Evolutionary conservation across 1,140 invertebrate species (phyloP).

Genomic region (Ceratosolen solmsi): DNA sequence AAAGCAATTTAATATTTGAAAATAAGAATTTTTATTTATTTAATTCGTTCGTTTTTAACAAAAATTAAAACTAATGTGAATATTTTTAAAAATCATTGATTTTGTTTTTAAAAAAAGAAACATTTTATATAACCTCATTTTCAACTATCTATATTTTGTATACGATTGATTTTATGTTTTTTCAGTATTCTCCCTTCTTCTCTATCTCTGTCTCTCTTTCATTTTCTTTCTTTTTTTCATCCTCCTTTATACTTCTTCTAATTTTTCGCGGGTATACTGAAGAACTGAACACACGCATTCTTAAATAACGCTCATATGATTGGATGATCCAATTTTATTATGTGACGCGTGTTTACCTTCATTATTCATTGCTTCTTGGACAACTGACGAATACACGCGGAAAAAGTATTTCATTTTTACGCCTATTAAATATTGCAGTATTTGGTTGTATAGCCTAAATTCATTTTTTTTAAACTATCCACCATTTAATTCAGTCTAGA

Average conservation of each 20-base stretch:
- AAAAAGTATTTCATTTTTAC: constrained; percentile 14
- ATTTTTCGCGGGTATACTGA: neutral
- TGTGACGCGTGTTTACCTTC: constrained; percentile 34
- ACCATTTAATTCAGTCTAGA: no score
- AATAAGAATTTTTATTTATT: no score
- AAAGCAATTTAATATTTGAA: no score
- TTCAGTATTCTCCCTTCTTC: neutral
- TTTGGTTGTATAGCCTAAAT: no score
- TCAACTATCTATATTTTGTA: neutral
- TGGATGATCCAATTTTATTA: neutral
- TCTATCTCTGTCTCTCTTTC: neutral
- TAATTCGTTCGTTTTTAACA: no score
- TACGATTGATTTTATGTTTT: neutral
- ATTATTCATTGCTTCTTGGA: constrained; percentile 24
- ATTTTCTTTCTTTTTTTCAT: neutral
- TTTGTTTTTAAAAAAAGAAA: no score
- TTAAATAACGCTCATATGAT: neutral
- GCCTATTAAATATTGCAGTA: neutral
- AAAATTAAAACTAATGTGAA: no score
- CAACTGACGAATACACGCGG: constrained; percentile 16
- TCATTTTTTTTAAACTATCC: no score
- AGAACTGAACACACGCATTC: neutral
- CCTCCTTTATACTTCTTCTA: neutral
- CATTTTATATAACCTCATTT: neutral
- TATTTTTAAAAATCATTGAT: no score